Evolutionary conservation across 2,888 invertebrate genomes (phyloP).

Genomic region (Artemia sinica): DNA sequence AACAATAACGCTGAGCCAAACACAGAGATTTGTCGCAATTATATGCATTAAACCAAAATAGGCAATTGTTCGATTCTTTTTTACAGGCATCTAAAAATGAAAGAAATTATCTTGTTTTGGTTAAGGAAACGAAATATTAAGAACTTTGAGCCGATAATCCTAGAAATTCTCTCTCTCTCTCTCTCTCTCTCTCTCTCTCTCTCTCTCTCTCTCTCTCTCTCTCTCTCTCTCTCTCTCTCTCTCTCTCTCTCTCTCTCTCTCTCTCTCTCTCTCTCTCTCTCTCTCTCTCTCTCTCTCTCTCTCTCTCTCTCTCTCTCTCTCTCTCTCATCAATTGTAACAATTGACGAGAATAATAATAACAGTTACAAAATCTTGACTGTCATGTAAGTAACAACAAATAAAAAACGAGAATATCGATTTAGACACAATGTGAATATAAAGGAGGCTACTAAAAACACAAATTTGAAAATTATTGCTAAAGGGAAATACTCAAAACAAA

Average conservation of each 20-base stretch:
- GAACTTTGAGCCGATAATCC: slow-evolving; percentile 15
- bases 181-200: slow-evolving; percentile 19
- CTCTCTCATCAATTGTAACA: no score
- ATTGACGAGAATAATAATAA: no score
- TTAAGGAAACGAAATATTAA: background rate
- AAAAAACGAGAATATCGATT: no score
- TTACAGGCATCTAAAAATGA: slow-evolving; percentile 18
- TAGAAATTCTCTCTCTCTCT: slow-evolving; percentile 3
- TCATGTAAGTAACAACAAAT: no score
- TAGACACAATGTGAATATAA: no score
- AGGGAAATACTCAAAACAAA: no score
- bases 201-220: no score
- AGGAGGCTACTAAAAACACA: no score
- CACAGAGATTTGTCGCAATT: slow-evolving; percentile 39
- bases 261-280: slow-evolving; percentile 10
- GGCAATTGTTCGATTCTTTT: slow-evolving; percentile 28
- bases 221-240: no score
- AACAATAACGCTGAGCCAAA: slow-evolving; percentile 37
- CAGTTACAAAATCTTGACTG: no score
- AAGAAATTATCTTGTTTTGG: background rate
- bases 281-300: background rate
- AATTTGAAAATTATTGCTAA: no score
- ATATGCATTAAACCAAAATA: slow-evolving; percentile 41
- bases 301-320: background rate
- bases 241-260: slow-evolving; percentile 8